phyloP scores from a whole-genome alignment of 2,888 invertebrate genomes.

The Agrotis clavis region DNA sequence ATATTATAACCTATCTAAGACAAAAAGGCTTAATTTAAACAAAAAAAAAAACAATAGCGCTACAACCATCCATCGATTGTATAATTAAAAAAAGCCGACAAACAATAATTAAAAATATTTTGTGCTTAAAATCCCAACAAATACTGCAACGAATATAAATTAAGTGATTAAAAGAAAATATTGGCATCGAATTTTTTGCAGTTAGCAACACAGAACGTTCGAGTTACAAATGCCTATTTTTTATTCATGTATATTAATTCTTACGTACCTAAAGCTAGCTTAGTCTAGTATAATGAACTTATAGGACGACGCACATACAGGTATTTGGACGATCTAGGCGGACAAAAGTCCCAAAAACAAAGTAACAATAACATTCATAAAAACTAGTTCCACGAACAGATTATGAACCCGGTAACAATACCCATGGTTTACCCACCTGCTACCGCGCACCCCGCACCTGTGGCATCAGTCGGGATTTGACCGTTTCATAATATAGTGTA shows the following conservation, averaged over 20 bases:
- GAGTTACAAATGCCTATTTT: slow-evolving; percentile 86
- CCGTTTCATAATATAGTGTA: too few species aligned
- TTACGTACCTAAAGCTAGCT: slow-evolving; percentile 85
- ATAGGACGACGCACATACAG: too few species aligned
- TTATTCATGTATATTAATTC: slow-evolving; percentile 76
- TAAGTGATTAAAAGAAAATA: slow-evolving; percentile 76
- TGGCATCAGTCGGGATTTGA: too few species aligned
- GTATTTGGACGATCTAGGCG: too few species aligned
- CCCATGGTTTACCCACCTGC: too few species aligned
- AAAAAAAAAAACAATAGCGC: slow-evolving; percentile 76
- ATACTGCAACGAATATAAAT: slow-evolving; percentile 84
- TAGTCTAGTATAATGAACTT: slow-evolving; percentile 84
- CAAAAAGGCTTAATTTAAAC: slow-evolving; percentile 80
- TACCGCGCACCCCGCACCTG: too few species aligned
- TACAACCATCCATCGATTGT: slow-evolving; percentile 82
- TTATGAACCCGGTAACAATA: too few species aligned
- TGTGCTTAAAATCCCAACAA: slow-evolving; percentile 80
- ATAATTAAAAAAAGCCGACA: slow-evolving; percentile 77
- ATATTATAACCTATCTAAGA: slow-evolving; percentile 88
- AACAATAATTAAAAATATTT: slow-evolving; percentile 71
- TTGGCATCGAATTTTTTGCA: slow-evolving; percentile 73
- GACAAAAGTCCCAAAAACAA: too few species aligned
- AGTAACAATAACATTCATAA: too few species aligned
- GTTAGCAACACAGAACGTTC: slow-evolving; percentile 81
- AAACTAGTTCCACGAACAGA: too few species aligned